Evolutionary conservation across 2,888 invertebrate genomes (phyloP).

Genomic region (Argyresthia albistria): DNA sequence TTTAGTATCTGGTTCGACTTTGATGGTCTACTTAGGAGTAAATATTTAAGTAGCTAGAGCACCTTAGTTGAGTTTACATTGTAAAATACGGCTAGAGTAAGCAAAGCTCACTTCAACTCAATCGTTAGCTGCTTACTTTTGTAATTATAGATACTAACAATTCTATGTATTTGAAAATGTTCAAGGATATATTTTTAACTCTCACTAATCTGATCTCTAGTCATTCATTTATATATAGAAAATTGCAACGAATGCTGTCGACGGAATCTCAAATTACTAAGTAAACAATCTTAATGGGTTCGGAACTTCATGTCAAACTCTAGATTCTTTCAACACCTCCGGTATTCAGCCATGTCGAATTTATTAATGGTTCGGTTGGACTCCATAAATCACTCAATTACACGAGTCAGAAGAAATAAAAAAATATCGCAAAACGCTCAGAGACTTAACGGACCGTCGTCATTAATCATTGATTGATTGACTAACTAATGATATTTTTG

Average conservation of each 20-base stretch:
- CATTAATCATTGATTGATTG: slow-evolving; percentile 37
- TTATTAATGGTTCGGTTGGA: slow-evolving; percentile 41
- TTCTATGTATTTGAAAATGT: neutral
- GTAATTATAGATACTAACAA: neutral
- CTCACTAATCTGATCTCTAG: no score
- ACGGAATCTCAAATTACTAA: neutral
- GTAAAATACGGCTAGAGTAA: neutral
- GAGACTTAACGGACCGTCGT: slow-evolving; percentile 16
- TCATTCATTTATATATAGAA: no score
- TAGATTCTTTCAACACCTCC: slow-evolving; percentile 44
- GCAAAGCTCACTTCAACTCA: neutral
- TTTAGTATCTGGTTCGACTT: neutral
- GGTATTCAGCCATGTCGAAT: slow-evolving; percentile 53
- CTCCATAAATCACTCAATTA: slow-evolving; percentile 67
- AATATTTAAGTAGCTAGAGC: neutral
- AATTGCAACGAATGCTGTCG: no score
- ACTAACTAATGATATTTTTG: no score
- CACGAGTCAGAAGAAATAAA: slow-evolving; percentile 22
- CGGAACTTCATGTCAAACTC: neutral
- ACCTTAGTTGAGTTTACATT: neutral
- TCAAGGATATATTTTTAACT: no score
- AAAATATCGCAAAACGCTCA: slow-evolving; percentile 42
- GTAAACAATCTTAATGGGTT: neutral
- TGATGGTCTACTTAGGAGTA: neutral
- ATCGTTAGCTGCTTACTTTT: no score